These are phyloP conservation scores for Phorcus lineatus DNA, from an alignment of 2,888 invertebrate genomes.

Conservation along the genomic window DNA sequence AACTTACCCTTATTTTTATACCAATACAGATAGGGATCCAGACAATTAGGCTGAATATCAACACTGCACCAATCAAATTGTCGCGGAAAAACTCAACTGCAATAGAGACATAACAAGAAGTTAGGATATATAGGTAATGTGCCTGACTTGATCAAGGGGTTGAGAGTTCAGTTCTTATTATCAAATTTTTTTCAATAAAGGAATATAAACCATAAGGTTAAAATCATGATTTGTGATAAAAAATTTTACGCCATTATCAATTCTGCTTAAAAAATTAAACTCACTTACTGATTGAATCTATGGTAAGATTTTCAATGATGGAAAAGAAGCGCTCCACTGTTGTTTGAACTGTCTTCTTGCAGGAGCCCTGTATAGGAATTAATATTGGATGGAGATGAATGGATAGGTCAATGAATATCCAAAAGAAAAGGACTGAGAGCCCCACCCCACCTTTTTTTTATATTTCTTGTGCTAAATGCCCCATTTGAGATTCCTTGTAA, in stretches of 20 bases:
- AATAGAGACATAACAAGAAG: constrained; percentile 36
- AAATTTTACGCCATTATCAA: neutral
- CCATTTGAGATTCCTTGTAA: too few relatives aligned
- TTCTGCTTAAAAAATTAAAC: neutral
- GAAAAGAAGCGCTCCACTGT: constrained; percentile 56
- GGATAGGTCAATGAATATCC: neutral
- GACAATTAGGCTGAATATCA: constrained; percentile 89
- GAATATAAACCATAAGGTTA: too few relatives aligned
- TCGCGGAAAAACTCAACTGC: constrained; percentile 71
- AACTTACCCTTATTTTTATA: constrained; percentile 81
- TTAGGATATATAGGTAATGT: too few relatives aligned
- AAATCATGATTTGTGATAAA: too few relatives aligned
- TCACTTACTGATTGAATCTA: constrained; percentile 58
- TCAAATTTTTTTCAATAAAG: too few relatives aligned
- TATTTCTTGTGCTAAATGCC: too few relatives aligned
- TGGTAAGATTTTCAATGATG: constrained; percentile 54
- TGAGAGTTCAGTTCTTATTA: too few relatives aligned
- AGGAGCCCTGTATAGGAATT: constrained; percentile 51
- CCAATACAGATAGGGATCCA: constrained; percentile 96
- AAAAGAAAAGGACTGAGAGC: too few relatives aligned
- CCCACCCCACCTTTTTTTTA: too few relatives aligned
- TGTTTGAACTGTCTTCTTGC: constrained; percentile 51
- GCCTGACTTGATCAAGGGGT: too few relatives aligned
- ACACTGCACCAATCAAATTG: constrained; percentile 87
- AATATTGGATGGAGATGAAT: neutral